These are phyloP conservation scores for Cheirogaleus medius DNA, from an alignment of 2,113 vertebrate species.

Conservation along the genomic window DNA sequence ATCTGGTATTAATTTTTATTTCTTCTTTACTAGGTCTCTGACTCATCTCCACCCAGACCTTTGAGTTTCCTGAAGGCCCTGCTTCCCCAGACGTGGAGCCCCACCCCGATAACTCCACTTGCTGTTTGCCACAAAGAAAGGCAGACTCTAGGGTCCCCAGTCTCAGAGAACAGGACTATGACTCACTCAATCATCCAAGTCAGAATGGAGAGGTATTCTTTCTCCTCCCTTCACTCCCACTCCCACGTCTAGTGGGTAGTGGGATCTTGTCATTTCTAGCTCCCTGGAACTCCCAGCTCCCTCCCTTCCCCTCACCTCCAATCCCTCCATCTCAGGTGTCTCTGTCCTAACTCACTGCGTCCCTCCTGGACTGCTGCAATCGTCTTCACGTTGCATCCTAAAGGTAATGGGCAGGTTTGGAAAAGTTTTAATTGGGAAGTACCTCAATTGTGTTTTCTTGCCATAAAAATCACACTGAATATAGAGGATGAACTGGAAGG, in stretches of 20 bases:
- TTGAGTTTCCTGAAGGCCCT: constrained; percentile 7
- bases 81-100: not conserved
- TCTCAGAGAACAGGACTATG: not conserved
- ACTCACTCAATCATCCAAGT: not conserved
- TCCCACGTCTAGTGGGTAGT: not conserved
- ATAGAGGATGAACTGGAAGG: not conserved
- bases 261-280: not conserved
- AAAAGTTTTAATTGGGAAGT: not conserved
- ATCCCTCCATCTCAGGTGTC: not conserved
- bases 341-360: not conserved
- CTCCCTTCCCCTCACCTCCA: too few species aligned
- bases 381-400: not conserved
- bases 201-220: not conserved
- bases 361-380: not conserved
- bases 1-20: constrained; percentile 59
- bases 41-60: constrained; percentile 52
- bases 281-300: not conserved
- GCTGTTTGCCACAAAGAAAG: not conserved
- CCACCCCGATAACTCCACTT: not conserved
- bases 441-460: not conserved
- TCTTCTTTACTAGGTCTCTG: constrained; percentile 22
- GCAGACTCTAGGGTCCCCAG: not conserved
- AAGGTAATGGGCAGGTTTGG: not conserved
- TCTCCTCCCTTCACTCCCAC: not conserved
- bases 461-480: not conserved